Base-by-base conservation (phyloP, 2,888 invertebrate species). In the Tortricodes alternella region DNA sequence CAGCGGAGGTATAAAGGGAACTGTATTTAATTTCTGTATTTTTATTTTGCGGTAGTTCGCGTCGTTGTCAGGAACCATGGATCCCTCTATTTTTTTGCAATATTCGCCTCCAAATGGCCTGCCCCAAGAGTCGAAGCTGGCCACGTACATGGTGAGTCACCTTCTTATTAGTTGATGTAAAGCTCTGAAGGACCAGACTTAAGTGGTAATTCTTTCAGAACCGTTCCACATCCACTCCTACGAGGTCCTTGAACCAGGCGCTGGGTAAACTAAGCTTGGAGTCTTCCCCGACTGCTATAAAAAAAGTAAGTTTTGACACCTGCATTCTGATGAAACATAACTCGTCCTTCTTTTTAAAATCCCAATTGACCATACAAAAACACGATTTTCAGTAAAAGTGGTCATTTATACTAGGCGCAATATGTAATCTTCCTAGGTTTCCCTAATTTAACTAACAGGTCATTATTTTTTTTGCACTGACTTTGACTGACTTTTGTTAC, bases 51-150 rank as follows among this genome's bases (percentile, higher is more conserved):
- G 43, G 38, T 55, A 76, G 74, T 59, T 64, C 80, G 82, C 79
- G 76, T 58, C 62, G 63, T 76, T 78, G 72, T 66, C 75, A 61
- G 58, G 62, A 63, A 81, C 81, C 63, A 96, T 96, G 96, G 96
- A 96, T 92, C 95, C 94, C 63, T 93, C 95, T 81, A 93, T 94
- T 76, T 93, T 77, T 70, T 63, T 93, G 74, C 90, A 92, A 61
- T 94, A 93, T 79, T 91, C 94, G 59, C 92, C 94, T 61, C 92
- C 94, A 56, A 93, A 93, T 89, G 95, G 95, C 73, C 92, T 96
- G 71, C 96, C 96, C 43, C 94, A 96, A 83, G 96, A 96, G 86
- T 96, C 96, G 60, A 96, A 96, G 87, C 90, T 96, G 78, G 95
- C 95, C 59, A 96, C 95, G 60, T 96, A 96, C 79, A 96, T 96